Conservation (phyloP, 2,797 vertebrate species). For the Spea hammondii region DNA sequence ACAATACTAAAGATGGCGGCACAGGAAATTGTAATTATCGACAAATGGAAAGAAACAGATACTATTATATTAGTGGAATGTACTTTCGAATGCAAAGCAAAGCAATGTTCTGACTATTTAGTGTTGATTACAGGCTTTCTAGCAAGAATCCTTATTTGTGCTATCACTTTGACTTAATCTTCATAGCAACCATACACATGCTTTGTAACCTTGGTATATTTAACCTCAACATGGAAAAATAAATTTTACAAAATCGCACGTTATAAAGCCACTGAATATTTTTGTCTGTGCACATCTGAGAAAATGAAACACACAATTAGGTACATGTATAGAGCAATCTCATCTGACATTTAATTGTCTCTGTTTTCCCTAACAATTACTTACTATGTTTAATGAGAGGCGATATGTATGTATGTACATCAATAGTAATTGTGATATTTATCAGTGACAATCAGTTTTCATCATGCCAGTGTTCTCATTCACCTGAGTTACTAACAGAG, state of each 20-base stretch:
- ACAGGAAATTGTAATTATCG: slow-evolving; percentile 1
- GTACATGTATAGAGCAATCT: not conserved
- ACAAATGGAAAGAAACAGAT: slow-evolving; percentile 10
- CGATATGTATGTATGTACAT: slow-evolving; percentile 19
- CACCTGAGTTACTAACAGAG: slow-evolving; percentile 51
- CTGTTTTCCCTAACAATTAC: slow-evolving; percentile 9
- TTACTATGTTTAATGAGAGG: slow-evolving; percentile 7
- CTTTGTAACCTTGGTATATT: slow-evolving; percentile 55
- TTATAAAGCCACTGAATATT: slow-evolving; percentile 49
- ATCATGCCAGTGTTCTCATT: slow-evolving; percentile 44
- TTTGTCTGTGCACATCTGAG: not conserved
- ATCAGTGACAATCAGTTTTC: slow-evolving; percentile 14
- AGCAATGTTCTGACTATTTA: slow-evolving; percentile 55
- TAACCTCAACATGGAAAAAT: slow-evolving; percentile 55
- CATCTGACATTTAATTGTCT: slow-evolving; percentile 3
- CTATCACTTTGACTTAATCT: slow-evolving; percentile 58
- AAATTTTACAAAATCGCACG: slow-evolving; percentile 56
- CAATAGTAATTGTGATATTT: slow-evolving; percentile 21
- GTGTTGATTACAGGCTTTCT: slow-evolving; percentile 56
- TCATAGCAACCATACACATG: slow-evolving; percentile 64
- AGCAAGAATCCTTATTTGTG: slow-evolving; percentile 49
- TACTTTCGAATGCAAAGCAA: slow-evolving; percentile 48
- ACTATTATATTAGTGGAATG: slow-evolving; percentile 46
- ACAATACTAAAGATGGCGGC: slow-evolving; percentile 8
- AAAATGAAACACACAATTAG: slow-evolving; percentile 12